Percentiles rank a stretch among this genome's conserved stretches.
Conservation (phyloP, 2,113 vertebrate genomes). For the Poecilia latipinna region DNA sequence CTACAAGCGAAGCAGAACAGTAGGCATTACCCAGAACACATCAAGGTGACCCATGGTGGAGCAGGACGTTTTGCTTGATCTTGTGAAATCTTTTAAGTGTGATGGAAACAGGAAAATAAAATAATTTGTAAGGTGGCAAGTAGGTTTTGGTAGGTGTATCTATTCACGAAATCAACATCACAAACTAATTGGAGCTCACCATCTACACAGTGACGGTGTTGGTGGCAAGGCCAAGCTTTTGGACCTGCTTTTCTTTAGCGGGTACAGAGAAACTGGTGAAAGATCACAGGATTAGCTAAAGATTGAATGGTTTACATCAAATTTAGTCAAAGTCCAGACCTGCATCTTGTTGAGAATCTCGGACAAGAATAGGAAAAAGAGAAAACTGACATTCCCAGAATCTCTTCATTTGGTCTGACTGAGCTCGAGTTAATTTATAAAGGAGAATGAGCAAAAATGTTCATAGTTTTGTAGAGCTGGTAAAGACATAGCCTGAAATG, state of each 20-base stretch:
- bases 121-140: neutral
- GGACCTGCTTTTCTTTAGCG: neutral
- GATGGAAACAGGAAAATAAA: neutral
- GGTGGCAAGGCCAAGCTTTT: neutral
- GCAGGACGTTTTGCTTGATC: neutral
- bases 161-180: too few species aligned
- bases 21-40: neutral
- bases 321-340: neutral
- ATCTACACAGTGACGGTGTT: neutral
- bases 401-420: neutral
- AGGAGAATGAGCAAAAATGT: neutral
- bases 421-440: neutral
- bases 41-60: neutral
- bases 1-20: neutral
- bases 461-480: neutral
- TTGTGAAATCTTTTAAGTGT: neutral
- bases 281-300: neutral
- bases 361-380: too few species aligned
- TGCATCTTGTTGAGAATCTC: too few species aligned
- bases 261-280: neutral
- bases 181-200: neutral
- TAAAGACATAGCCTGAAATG: neutral
- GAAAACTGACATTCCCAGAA: neutral
- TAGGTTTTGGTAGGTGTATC: too few species aligned
- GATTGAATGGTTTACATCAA: neutral